Conservation (phyloP, 2,888 invertebrate genomes). For the Eristalinus sepulchralis region DNA sequence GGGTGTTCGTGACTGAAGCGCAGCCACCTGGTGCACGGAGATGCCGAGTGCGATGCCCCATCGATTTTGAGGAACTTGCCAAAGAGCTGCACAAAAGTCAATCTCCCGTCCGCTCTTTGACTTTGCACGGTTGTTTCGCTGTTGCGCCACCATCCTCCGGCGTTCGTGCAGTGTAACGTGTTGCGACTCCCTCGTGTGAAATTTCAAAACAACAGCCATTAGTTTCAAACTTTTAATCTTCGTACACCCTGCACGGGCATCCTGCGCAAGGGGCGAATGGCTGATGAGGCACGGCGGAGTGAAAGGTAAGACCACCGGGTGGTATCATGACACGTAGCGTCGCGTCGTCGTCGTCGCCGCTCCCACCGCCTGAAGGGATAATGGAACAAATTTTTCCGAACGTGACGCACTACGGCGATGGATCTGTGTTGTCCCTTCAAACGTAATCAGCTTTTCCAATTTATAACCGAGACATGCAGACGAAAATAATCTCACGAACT, state of each 20-base stretch:
- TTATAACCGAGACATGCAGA: constrained; percentile 49
- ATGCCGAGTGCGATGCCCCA: neutral
- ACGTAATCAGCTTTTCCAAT: constrained; percentile 42
- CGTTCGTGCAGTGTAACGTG: neutral
- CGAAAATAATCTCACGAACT: constrained; percentile 36
- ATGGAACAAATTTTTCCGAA: constrained; percentile 43
- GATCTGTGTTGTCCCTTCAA: constrained; percentile 2
- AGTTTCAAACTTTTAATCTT: neutral
- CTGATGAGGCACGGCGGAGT: neutral
- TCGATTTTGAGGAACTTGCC: too few species aligned
- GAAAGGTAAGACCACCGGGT: neutral
- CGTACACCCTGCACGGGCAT: neutral
- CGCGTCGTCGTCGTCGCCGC: neutral
- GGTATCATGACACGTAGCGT: constrained; percentile 23
- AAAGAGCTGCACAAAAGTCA: too few species aligned
- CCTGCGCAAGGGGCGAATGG: neutral
- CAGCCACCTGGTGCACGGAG: neutral
- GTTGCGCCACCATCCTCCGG: neutral
- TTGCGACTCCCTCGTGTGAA: neutral
- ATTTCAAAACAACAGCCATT: neutral
- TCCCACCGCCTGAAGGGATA: constrained; percentile 6
- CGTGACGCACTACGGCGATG: constrained; percentile 22
- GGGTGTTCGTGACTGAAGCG: neutral
- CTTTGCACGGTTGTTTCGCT: neutral
- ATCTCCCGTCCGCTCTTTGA: too few species aligned